phyloP scores from a whole-genome alignment of 2,888 invertebrate species.

The Calameuta idolon region DNA sequence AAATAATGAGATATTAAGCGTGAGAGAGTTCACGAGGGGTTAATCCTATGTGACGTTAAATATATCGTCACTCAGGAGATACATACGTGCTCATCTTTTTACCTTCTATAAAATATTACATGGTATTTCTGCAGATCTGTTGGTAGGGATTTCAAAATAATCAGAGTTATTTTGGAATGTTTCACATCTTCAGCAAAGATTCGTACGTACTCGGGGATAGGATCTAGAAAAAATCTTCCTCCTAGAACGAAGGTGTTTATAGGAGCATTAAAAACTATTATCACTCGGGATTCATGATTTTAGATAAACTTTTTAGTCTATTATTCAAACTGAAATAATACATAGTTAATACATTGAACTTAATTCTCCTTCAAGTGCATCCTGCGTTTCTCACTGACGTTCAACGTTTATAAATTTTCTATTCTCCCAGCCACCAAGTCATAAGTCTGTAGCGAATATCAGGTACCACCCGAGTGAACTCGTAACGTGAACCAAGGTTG shows the following conservation, averaged over 20 bases:
- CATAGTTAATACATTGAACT: neutral
- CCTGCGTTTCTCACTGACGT: neutral
- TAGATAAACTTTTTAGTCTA: neutral
- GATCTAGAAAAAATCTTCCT: neutral
- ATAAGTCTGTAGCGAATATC: neutral
- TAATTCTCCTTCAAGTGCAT: neutral
- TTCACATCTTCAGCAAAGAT: neutral
- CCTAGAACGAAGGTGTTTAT: neutral
- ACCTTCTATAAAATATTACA: neutral
- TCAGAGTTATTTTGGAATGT: neutral
- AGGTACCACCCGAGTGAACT: neutral
- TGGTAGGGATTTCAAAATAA: neutral
- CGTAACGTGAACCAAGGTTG: conserved; percentile 42
- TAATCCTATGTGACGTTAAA: neutral
- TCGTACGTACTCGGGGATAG: neutral
- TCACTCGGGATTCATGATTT: neutral
- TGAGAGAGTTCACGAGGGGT: neutral
- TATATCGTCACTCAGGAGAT: neutral
- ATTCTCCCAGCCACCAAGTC: neutral
- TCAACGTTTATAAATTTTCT: neutral
- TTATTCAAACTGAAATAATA: neutral
- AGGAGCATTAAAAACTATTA: neutral
- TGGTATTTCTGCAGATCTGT: neutral
- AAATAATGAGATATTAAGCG: neutral
- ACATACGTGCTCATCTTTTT: neutral